Conservation (phyloP, 2,113 vertebrate species). For the Dromiciops gliroides region DNA sequence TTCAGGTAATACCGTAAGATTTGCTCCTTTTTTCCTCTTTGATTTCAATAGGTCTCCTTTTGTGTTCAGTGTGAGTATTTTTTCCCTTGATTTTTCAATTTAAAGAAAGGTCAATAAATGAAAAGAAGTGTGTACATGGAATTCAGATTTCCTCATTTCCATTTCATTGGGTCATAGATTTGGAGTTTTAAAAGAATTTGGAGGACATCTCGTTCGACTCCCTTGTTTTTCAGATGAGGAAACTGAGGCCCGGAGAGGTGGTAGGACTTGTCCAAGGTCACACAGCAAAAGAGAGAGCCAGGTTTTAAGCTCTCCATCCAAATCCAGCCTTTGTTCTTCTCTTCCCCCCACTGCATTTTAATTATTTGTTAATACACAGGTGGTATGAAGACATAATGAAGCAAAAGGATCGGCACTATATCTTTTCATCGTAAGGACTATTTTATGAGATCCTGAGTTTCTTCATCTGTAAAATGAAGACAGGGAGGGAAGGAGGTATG, state of each 20-base stretch:
- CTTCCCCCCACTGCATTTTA: neutral
- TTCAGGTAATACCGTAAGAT: slow-evolving; percentile 49
- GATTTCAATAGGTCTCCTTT: slow-evolving; percentile 28
- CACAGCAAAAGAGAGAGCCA: neutral
- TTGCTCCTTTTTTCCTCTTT: slow-evolving; percentile 46
- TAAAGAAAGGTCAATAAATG: slow-evolving; percentile 53
- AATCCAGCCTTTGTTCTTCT: neutral
- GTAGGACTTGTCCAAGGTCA: neutral
- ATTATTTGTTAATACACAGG: slow-evolving; percentile 42
- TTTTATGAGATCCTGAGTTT: slow-evolving; percentile 16
- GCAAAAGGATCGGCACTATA: slow-evolving; percentile 31
- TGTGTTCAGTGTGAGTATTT: slow-evolving; percentile 24
- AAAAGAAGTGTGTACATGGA: slow-evolving; percentile 38
- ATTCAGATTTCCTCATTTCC: slow-evolving; percentile 46
- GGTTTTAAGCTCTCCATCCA: neutral
- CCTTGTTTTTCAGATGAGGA: neutral
- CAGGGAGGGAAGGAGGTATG: neutral
- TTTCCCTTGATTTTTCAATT: slow-evolving; percentile 53
- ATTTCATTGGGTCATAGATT: neutral
- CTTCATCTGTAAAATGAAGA: neutral
- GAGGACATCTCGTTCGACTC: neutral
- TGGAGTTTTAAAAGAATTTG: neutral
- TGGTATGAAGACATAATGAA: slow-evolving; percentile 7
- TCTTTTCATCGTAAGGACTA: slow-evolving; percentile 17
- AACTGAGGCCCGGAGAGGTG: neutral